phyloP scores from a whole-genome alignment of 2,888 invertebrate genomes.

The Tribolium freemani region DNA sequence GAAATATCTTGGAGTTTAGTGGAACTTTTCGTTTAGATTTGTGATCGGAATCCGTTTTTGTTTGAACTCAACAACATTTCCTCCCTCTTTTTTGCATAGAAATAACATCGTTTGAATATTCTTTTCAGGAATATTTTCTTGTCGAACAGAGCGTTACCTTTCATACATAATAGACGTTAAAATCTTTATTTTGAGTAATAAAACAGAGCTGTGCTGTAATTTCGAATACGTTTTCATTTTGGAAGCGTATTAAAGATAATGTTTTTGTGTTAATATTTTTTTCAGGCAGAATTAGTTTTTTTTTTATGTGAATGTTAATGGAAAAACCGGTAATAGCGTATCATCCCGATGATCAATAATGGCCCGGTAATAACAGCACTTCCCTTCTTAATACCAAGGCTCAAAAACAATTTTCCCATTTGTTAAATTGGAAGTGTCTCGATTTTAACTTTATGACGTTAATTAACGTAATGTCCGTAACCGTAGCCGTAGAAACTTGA shows the following conservation, averaged over 20 bases:
- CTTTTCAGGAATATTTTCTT: neutral
- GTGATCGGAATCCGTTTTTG: neutral
- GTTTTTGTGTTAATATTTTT: constrained; percentile 17
- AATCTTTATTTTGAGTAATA: constrained; percentile 2
- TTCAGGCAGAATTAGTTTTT: neutral
- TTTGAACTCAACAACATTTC: neutral
- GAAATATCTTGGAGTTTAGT: neutral
- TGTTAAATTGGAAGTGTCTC: neutral
- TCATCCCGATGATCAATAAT: constrained; percentile 13
- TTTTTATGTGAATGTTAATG: constrained; percentile 20
- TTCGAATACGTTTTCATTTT: constrained; percentile 20
- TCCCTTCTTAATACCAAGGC: neutral
- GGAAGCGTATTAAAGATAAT: neutral
- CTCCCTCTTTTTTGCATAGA: neutral
- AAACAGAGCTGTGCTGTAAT: constrained; percentile 5
- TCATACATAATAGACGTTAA: neutral
- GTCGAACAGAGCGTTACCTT: neutral
- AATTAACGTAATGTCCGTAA: constrained; percentile 10
- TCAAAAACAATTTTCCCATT: constrained; percentile 4
- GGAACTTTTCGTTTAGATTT: neutral
- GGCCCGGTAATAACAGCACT: constrained; percentile 8
- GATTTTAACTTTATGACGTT: neutral
- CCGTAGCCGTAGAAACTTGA: constrained; percentile 1
- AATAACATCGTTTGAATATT: neutral
- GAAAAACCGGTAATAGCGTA: constrained; percentile 1